Base-by-base conservation (phyloP, 2,113 vertebrate genomes). In the Tupaia chinensis region DNA sequence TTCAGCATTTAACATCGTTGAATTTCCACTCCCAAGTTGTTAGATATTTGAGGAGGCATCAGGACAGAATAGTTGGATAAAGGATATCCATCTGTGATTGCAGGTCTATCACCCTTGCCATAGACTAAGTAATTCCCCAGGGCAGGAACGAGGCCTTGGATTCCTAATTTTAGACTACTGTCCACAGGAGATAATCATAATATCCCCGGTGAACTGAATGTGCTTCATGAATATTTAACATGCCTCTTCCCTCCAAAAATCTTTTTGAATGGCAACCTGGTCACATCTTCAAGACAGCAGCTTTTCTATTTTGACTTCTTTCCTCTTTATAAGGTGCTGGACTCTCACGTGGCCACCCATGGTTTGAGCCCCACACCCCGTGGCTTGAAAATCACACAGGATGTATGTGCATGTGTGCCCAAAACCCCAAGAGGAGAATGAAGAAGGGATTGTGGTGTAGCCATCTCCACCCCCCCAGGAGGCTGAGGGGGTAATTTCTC, bases 301-400 rank as follows among this genome's bases (percentile, higher is more conserved):
- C 85, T 60, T 81, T 85, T 78, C 60, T 86, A 72, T 70, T 94
- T 91, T 84, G 92, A 91, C 44, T 78, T 76, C 58, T 79, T 86
- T 70, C 76, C 34, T 87, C 82, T 82, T 96, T 86, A 44, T 44
- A 44, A 44, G 44, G 4, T 44, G 44, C 44, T 44, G 44, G 44
- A 44, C 44, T 44, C 44, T 44, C 44, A 44, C 44, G 5, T 44
- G 3, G 44, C 44, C 44, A 44, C 44, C 44, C 44, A 44, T 44
- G 44, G 44, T 44, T 44, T 44, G 44, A 44, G 44, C 5, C 44
- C 44, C 44, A 44, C 44, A 44, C 44, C 44, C 44, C 4, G 44
- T 44, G 44, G 44, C 44, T 44, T 44, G 44, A 44, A 44, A 44
- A 44, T 44, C 44, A 44, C 44, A 44, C 44, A 44, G 44, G 44